Evolutionary conservation across 2,797 vertebrate species (phyloP).

Genomic region (Chromobotia macracanthus): DNA sequence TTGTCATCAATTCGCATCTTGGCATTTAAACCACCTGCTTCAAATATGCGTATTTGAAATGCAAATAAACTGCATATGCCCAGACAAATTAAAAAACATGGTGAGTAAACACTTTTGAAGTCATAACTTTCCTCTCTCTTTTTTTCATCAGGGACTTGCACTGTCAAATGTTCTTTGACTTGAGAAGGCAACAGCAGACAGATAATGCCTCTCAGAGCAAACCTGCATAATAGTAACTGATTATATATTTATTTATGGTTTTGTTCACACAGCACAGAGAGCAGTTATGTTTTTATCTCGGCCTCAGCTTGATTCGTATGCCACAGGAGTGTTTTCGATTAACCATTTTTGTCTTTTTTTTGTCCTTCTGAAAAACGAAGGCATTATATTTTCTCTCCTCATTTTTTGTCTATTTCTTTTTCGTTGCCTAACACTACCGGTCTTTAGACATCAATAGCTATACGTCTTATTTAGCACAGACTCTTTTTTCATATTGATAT

Average conservation of each 20-base stretch:
- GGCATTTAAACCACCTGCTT: constrained; percentile 84
- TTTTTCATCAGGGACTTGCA: constrained; percentile 65
- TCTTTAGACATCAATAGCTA: constrained; percentile 84
- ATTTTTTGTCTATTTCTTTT: constrained; percentile 53
- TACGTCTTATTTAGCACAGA: constrained; percentile 82
- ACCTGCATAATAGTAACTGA: constrained; percentile 64
- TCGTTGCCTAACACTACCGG: constrained; percentile 73
- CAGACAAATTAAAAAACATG: constrained; percentile 76
- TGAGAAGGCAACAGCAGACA: constrained; percentile 56
- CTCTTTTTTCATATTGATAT: constrained; percentile 83
- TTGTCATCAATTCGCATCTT: constrained; percentile 82
- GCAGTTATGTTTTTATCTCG: constrained; percentile 60
- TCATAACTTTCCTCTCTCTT: constrained; percentile 66
- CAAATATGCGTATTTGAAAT: constrained; percentile 83
- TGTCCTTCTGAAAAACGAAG: constrained; percentile 40
- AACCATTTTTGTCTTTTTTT: constrained; percentile 57
- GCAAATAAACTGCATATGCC: constrained; percentile 79
- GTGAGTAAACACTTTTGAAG: constrained; percentile 73
- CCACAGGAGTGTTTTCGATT: constrained; percentile 73
- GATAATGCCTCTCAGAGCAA: constrained; percentile 67
- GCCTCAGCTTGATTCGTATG: constrained; percentile 67
- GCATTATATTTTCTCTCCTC: constrained; percentile 46
- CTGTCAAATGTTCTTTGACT: constrained; percentile 70
- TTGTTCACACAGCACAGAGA: constrained; percentile 61
- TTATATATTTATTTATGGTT: constrained; percentile 74